Evolutionary conservation across 2,113 vertebrate species (phyloP).

Genomic region (Mormyrus iriodes): DNA sequence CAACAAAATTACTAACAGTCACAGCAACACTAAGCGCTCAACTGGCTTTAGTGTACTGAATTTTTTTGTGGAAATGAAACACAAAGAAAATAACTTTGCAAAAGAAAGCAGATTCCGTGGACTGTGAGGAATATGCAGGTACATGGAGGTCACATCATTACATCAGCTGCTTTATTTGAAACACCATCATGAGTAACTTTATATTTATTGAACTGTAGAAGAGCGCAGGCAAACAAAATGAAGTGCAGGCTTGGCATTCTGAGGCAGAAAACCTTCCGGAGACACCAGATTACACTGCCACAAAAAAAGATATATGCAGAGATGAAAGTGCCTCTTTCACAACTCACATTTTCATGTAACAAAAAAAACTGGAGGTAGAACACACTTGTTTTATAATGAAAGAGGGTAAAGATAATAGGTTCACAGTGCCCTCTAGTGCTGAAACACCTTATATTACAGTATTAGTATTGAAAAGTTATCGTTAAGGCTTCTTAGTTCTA

Average conservation of each 20-base stretch:
- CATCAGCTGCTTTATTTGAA: neutral
- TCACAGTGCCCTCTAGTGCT: slow-evolving; percentile 5
- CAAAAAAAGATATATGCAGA: neutral
- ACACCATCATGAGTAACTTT: neutral
- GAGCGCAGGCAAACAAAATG: neutral
- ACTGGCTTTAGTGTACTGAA: neutral
- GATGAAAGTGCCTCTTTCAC: neutral
- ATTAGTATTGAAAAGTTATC: neutral
- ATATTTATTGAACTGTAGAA: neutral
- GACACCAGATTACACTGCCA: neutral
- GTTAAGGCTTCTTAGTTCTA: neutral
- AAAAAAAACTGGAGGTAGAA: neutral
- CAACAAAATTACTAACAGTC: neutral
- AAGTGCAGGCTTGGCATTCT: neutral
- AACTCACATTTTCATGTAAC: neutral
- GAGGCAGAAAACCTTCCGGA: neutral
- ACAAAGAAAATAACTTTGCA: neutral
- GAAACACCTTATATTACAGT: neutral
- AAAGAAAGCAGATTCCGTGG: neutral
- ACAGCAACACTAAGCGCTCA: too few species aligned
- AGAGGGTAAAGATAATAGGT: neutral
- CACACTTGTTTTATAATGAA: neutral
- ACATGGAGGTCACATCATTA: neutral
- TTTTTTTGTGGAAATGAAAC: neutral
- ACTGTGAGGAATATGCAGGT: neutral